Conservation (phyloP, 2,888 invertebrate genomes). For the Melipona bicolor region DNA sequence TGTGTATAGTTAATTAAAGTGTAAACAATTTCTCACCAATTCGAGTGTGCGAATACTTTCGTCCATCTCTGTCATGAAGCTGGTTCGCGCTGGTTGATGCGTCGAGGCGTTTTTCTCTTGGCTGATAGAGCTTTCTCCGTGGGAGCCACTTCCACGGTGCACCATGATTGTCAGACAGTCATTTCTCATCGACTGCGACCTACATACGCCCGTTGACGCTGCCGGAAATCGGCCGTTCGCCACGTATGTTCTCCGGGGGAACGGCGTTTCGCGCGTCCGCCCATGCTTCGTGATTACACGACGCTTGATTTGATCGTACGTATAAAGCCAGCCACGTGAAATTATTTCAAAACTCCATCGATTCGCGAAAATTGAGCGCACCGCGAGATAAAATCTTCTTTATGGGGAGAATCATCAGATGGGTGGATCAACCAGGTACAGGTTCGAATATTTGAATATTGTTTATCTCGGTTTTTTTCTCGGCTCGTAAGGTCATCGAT, state of each 20-base stretch:
- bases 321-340: constrained; percentile 28
- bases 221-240: constrained; percentile 43
- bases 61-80: no score
- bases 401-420: not conserved
- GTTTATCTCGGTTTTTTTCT: no score
- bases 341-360: constrained; percentile 36
- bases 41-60: no score
- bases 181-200: constrained; percentile 49
- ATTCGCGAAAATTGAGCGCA: not conserved
- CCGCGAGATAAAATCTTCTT: not conserved
- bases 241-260: constrained; percentile 23
- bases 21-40: no score
- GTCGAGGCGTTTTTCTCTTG: constrained; percentile 29
- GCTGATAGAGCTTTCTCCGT: constrained; percentile 39
- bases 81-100: not conserved
- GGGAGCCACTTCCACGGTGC: constrained; percentile 13
- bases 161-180: constrained; percentile 30
- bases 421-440: not conserved
- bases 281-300: constrained; percentile 16
- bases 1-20: no score
- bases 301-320: constrained; percentile 28
- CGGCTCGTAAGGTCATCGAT: no score
- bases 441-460: not conserved
- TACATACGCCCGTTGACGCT: constrained; percentile 27
- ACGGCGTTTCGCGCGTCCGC: constrained; percentile 26